Evolutionary conservation across 2,888 invertebrate species (phyloP), one percentile per base, ranked within the genome.

Genomic region (Nesidiocoris tenuis): DNA sequence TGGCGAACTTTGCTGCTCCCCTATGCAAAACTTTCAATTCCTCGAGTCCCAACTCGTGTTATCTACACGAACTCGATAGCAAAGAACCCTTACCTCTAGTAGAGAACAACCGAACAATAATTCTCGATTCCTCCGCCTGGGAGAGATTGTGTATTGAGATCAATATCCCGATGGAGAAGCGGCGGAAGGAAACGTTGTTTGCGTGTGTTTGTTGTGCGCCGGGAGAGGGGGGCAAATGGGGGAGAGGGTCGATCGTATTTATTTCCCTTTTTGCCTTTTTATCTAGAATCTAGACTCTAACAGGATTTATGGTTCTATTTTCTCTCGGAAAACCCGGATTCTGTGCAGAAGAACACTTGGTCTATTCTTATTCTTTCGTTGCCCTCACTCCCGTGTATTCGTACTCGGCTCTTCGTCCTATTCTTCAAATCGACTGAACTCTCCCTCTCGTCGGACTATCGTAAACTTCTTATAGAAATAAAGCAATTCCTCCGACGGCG

Each of bases 241-340:
- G 72, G 12, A 65, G 12, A 25, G 25, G 72, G 63, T 61, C 23
- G 61, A 25, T 23, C 39, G 61, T 72, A 61, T 72, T 72, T 72
- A 72, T 72, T 70, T 72, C 72, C 63, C 39, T 72, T 61, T 74
- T 39, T 39, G 39, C 56, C 64, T 25, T 74, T 68, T 74, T 61
- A 61, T 72, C 63, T 63, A 39, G 39, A 39, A 63, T 63, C 63
- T 63, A 19, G 74, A 74, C 64, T 74, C 64, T 74, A 74, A 74
- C 74, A 74, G 55, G 74, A 74, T 74, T 74, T 74, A 74, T 74
- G 74, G 64, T 74, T 74, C 74, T 74, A 74, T 74, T 74, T 74
- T 74, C 74, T 61, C 65, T 74, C 39, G 39, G 39, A 39, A 39
- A 39, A 39, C 39, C 12, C 39, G 39, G n/a, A n/a, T n/a, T n/a